phyloP scores from a whole-genome alignment of 1,140 invertebrate species.

The Cotesia glomerata region DNA sequence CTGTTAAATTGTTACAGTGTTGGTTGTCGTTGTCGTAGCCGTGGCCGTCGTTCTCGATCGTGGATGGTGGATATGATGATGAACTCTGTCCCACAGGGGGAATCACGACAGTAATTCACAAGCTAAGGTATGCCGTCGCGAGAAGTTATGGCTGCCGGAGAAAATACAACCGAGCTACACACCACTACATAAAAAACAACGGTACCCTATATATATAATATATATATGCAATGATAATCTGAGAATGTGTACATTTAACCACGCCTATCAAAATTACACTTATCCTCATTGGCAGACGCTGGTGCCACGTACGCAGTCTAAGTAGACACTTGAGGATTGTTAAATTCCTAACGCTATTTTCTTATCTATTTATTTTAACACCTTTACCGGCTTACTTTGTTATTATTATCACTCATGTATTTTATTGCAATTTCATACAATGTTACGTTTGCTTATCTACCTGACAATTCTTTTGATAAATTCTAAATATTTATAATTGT shows the following conservation, averaged over 20 bases:
- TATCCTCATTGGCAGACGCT: slow-evolving; percentile 41
- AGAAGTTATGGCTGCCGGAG: slow-evolving; percentile 48
- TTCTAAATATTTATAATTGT: too few species aligned
- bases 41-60: slow-evolving; percentile 12
- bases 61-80: slow-evolving; percentile 26
- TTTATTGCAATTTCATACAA: too few species aligned
- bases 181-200: slow-evolving; percentile 29
- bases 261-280: slow-evolving; percentile 47
- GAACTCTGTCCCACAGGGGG: neutral
- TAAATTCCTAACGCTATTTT: neutral
- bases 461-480: too few species aligned
- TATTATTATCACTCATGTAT: too few species aligned
- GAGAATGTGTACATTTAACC: slow-evolving; percentile 35
- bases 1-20: too few species aligned
- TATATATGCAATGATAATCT: neutral
- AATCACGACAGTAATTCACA: slow-evolving; percentile 32
- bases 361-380: neutral
- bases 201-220: neutral
- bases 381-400: neutral
- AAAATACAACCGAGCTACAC: slow-evolving; percentile 23
- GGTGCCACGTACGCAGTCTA: slow-evolving; percentile 51
- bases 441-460: too few species aligned
- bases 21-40: too few species aligned
- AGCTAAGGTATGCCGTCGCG: slow-evolving; percentile 35
- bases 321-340: slow-evolving; percentile 23